These are phyloP conservation scores for Amblyjoppa proteus DNA, from an alignment of 2,888 invertebrate species.

Conservation along the genomic window DNA sequence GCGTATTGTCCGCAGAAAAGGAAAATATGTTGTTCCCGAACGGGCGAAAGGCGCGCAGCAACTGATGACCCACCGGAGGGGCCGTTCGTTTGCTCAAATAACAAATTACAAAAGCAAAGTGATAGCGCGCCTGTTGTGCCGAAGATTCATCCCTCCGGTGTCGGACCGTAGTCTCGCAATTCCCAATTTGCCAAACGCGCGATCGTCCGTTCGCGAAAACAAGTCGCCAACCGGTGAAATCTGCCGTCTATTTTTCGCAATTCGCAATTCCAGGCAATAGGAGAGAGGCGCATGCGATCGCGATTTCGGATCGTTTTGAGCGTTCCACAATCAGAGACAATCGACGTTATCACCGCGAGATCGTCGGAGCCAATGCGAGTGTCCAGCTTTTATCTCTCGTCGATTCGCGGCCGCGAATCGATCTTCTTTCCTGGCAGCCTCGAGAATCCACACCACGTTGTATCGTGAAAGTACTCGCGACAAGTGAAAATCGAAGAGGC, in stretches of 20 bases:
- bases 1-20: no score
- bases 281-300: slow-evolving; percentile 1
- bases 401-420: background rate
- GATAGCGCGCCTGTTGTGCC: background rate
- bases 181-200: slow-evolving; percentile 6
- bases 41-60: no score
- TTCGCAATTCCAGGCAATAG: background rate
- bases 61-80: no score
- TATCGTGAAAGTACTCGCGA: background rate
- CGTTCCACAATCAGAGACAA: background rate
- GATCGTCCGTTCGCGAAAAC: background rate
- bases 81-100: no score
- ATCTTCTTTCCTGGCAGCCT: background rate
- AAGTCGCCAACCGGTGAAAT: background rate
- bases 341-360: background rate
- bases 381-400: background rate
- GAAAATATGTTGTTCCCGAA: no score
- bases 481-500: background rate
- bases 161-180: background rate
- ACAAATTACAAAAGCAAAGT: background rate
- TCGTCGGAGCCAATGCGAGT: background rate
- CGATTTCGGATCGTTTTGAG: background rate
- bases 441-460: background rate
- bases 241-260: background rate
- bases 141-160: background rate